A percentile compares a stretch with the other conserved stretches of the same genome.
Evolutionary conservation across 2,797 vertebrate species (phyloP).

Genomic region (Vultur gryphus): DNA sequence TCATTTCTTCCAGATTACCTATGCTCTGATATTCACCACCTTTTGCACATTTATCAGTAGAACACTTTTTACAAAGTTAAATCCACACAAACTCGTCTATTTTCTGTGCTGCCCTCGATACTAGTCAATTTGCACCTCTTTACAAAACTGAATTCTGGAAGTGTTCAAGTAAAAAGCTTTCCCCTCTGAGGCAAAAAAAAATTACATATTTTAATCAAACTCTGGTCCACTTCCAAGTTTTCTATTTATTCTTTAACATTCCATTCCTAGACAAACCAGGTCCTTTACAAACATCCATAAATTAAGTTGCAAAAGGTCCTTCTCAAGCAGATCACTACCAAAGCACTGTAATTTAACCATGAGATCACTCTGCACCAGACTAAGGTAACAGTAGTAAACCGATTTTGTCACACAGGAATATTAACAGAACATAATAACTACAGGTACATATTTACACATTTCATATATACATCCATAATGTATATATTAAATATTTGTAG

Average conservation of each 20-base stretch:
- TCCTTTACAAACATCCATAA: not conserved
- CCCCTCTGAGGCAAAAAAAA: not conserved
- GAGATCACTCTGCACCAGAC: not conserved
- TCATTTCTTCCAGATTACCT: not conserved
- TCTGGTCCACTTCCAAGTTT: not conserved
- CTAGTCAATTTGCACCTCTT: not conserved
- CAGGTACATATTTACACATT: not conserved
- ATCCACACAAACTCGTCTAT: not conserved
- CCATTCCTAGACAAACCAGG: not conserved
- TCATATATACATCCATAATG: not conserved
- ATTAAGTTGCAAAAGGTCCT: not conserved
- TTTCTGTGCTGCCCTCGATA: not conserved
- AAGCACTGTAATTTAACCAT: not conserved
- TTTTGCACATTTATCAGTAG: not conserved
- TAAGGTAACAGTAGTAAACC: not conserved
- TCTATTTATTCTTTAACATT: not conserved
- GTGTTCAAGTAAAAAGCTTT: not conserved
- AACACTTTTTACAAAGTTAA: not conserved
- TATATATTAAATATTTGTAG: not conserved
- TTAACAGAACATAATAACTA: not conserved
- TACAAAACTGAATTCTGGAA: not conserved
- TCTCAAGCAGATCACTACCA: not conserved
- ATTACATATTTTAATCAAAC: not conserved
- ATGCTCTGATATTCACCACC: not conserved
- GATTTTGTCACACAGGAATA: not conserved